A percentile compares a stretch with the other conserved stretches of the same genome.
Conservation (phyloP, 2,888 invertebrate species). For the Spicauda simplicius region DNA sequence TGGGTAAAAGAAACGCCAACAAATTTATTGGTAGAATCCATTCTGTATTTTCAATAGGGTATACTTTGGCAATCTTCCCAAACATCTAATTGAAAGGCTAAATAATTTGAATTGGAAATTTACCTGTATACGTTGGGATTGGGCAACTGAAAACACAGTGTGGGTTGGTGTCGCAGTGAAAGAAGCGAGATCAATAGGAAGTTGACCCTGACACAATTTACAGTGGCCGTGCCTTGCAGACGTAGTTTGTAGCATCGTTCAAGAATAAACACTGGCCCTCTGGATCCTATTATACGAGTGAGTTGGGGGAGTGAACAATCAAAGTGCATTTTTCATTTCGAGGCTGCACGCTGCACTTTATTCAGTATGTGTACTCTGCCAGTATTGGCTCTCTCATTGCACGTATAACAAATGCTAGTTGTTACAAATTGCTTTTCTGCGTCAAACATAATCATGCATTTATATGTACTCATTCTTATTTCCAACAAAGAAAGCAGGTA, state of each 20-base stretch:
- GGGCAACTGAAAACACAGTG: constrained; percentile 62
- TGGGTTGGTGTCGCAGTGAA: constrained; percentile 66
- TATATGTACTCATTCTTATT: no score
- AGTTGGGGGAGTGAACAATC: constrained; percentile 50
- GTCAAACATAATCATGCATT: neutral
- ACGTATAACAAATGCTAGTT: constrained; percentile 3
- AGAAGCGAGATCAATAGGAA: constrained; percentile 78
- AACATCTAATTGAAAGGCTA: constrained; percentile 26
- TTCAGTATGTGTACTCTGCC: constrained; percentile 11
- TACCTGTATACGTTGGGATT: constrained; percentile 28
- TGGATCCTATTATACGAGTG: constrained; percentile 54
- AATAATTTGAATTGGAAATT: constrained; percentile 35
- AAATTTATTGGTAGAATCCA: constrained; percentile 24
- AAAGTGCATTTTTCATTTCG: constrained; percentile 44
- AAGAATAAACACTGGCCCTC: constrained; percentile 74
- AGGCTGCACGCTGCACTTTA: constrained; percentile 19
- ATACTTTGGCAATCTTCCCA: constrained; percentile 16
- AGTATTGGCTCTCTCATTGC: constrained; percentile 8
- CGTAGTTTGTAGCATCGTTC: constrained; percentile 61
- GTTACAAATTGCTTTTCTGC: constrained; percentile 3
- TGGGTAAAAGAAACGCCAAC: constrained; percentile 9
- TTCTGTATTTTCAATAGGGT: constrained; percentile 22
- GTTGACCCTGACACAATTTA: constrained; percentile 81
- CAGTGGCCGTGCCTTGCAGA: constrained; percentile 67
- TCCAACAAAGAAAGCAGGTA: no score